Percentiles rank a stretch among this genome's conserved stretches.
Conservation (phyloP, 2,797 vertebrate species). For the Furcifer pardalis region DNA sequence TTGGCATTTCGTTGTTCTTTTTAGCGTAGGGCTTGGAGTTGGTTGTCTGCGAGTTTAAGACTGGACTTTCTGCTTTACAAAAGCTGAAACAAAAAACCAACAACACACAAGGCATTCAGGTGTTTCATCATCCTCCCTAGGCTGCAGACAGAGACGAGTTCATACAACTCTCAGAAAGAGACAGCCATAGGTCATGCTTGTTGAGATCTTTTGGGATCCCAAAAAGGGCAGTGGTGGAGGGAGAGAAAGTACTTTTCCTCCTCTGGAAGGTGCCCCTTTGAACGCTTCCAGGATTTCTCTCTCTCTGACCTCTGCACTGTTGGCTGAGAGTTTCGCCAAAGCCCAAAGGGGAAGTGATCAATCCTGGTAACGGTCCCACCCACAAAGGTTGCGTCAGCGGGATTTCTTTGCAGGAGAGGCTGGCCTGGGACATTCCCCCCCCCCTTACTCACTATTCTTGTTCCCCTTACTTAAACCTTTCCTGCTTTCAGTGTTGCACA, state of each 20-base stretch:
- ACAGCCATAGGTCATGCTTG: too few relatives aligned
- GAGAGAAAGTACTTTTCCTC: too few relatives aligned
- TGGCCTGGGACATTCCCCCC: background rate
- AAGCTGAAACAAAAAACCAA: too few relatives aligned
- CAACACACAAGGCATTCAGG: too few relatives aligned
- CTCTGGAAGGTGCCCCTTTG: background rate
- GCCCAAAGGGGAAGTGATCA: background rate
- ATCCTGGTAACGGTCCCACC: background rate
- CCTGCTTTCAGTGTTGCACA: background rate
- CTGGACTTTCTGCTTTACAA: background rate
- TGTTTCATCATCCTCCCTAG: background rate
- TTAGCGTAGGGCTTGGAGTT: background rate
- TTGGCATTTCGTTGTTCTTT: background rate
- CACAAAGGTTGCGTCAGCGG: background rate
- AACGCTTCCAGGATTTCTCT: background rate
- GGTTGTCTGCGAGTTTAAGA: background rate
- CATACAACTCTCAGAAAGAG: too few relatives aligned
- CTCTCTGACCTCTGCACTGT: background rate
- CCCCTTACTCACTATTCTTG: too few relatives aligned
- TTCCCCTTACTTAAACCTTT: background rate
- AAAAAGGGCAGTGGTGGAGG: too few relatives aligned
- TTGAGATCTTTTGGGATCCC: too few relatives aligned
- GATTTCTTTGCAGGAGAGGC: background rate
- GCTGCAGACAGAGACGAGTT: too few relatives aligned
- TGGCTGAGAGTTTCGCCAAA: background rate